Evolutionary conservation across 2,113 vertebrate species (phyloP).

Genomic region (Oenanthe oenanthe): DNA sequence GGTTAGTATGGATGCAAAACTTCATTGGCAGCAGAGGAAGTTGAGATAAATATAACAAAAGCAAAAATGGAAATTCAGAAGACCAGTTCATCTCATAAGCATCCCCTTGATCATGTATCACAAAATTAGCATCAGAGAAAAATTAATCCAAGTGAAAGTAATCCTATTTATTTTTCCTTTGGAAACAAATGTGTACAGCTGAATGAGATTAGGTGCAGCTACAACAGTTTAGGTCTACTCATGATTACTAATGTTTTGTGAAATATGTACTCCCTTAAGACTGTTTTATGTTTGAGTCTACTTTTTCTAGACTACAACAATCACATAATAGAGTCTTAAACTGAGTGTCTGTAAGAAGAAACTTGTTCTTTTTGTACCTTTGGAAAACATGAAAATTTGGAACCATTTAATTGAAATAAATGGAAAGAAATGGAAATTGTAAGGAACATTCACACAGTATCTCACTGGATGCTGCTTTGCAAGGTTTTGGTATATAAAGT

Average conservation of each 20-base stretch:
- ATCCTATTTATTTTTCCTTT: background rate
- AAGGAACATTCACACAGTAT: background rate
- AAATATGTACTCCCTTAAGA: background rate
- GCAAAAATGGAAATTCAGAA: background rate
- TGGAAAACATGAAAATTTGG: background rate
- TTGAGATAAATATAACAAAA: background rate
- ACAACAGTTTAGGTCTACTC: background rate
- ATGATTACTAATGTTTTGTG: background rate
- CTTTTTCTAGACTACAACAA: background rate
- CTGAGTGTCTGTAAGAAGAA: background rate
- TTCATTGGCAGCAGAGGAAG: background rate
- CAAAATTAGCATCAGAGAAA: background rate
- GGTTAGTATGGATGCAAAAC: background rate
- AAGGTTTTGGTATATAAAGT: background rate
- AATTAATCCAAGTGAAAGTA: background rate
- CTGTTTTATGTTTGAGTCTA: background rate
- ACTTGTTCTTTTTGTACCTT: background rate
- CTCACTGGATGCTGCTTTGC: background rate
- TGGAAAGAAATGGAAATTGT: background rate
- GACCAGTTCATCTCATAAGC: background rate
- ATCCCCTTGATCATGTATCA: background rate
- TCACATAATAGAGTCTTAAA: background rate
- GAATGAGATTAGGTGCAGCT: background rate
- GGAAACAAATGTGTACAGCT: background rate
- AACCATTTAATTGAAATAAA: background rate